Base-by-base conservation (phyloP, 2,888 invertebrate genomes). In the Oegoconia quadripuncta region DNA sequence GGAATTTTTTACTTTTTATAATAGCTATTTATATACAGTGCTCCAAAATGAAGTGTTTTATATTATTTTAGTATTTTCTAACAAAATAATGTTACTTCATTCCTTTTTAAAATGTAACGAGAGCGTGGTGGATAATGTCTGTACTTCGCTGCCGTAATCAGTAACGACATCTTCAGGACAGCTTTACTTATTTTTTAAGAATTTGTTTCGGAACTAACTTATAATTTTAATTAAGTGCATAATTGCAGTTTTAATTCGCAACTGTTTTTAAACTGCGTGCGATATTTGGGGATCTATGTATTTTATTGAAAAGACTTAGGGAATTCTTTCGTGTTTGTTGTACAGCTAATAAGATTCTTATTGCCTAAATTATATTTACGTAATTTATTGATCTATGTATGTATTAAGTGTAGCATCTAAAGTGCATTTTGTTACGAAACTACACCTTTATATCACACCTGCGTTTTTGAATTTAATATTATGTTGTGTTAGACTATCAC, bases 311-410 rank as follows among this genome's bases (percentile, higher is more conserved):
- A 58, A 55, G 43, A 52, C 47, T 58, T n/a, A 56, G 52, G 56
- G 42, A 52, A 52, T 59, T 55, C 42, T 39, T 58, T 57, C 34
- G 59, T 50, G 60, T 74, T 72, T 69, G 58, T 71, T 76, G 84
- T 84, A 84, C 79, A 84, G 82, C 69, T 78, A 65, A 74, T 57
- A 57, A 53, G 57, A 64, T 68, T 73, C 59, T 59, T 64, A 70
- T 73, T 71, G 75, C 74, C 80, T 84, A 83, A 82, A 82, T 82
- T 83, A 82, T 86, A 78, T 79, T 83, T 82, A 83, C 82, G 80
- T 86, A 86, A 86, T 74, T 87, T 87, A 86, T 86, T 87, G 71
- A 78, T 66, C 63, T 67, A 58, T 77, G 69, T 80, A 79, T 70
- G 61, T 74, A 64, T 55, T 78, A 76, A 76, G 74, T 55, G 72